These are phyloP conservation scores for Contarinia nasturtii DNA, from an alignment of 1,140 invertebrate genomes.

Conservation along the genomic window DNA sequence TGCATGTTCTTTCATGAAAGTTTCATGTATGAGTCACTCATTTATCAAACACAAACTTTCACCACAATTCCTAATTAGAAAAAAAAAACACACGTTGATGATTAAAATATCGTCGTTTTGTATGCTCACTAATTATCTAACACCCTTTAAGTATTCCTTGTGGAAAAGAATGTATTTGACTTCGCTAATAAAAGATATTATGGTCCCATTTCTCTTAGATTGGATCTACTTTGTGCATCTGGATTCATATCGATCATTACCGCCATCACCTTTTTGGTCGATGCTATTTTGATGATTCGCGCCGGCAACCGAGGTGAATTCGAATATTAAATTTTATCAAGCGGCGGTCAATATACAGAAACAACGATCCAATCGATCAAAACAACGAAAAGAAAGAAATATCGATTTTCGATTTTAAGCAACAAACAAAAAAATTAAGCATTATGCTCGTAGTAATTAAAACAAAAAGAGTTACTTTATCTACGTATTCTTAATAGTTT, in stretches of 20 bases:
- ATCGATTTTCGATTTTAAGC: not conserved
- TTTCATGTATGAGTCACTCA: too few species aligned
- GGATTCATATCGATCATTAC: conserved; percentile 18
- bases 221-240: conserved; percentile 19
- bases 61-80: not conserved
- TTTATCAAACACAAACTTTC: not conserved
- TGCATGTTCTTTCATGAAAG: too few species aligned
- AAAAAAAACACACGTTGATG: not conserved
- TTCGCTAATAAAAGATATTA: too few species aligned
- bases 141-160: not conserved
- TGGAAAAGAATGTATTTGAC: not conserved
- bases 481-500: too few species aligned
- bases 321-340: not conserved
- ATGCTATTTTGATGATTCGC: conserved; percentile 18
- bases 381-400: not conserved
- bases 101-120: too few species aligned
- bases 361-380: too few species aligned
- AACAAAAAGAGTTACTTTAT: too few species aligned
- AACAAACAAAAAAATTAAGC: too few species aligned
- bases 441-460: too few species aligned
- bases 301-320: conserved; percentile 9
- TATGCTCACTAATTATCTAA: not conserved
- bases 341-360: too few species aligned
- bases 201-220: conserved; percentile 5
- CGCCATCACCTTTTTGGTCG: conserved; percentile 15